Percentiles rank a stretch among this genome's conserved stretches.
Evolutionary conservation across 2,888 invertebrate genomes (phyloP).

Genomic region (Erpobdella octoculata): DNA sequence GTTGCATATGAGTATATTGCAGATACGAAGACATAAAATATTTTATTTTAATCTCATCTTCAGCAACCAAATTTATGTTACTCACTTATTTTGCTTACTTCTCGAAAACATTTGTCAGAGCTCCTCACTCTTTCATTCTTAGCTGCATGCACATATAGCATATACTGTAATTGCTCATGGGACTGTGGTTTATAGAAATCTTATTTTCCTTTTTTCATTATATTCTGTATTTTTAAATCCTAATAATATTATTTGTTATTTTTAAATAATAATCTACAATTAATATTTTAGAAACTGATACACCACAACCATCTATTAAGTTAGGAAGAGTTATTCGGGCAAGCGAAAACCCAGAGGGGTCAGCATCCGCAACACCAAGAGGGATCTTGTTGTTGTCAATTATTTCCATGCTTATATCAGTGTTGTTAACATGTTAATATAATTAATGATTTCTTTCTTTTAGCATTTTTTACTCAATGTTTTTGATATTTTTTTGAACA

Average conservation of each 20-base stretch:
- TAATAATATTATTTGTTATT: not conserved
- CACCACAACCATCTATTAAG: slow-evolving; percentile 36
- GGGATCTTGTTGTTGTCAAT: not conserved
- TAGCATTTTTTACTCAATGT: no score
- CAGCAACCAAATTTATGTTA: no score
- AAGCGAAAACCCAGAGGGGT: slow-evolving; percentile 24
- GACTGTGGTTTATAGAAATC: no score
- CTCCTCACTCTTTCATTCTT: no score
- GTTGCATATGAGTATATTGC: no score
- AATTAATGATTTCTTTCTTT: not conserved
- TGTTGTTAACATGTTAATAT: not conserved
- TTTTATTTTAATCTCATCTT: no score
- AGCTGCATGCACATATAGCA: no score
- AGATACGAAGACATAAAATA: no score
- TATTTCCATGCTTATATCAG: not conserved
- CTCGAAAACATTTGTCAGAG: no score
- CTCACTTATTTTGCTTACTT: no score
- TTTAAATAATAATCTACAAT: not conserved
- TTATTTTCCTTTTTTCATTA: not conserved
- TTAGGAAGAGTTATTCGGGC: slow-evolving; percentile 29
- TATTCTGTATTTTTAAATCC: not conserved
- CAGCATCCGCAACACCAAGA: not conserved
- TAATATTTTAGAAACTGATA: slow-evolving; percentile 28
- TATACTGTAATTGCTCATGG: no score
- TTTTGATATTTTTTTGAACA: no score